Percentiles rank a stretch among this genome's conserved stretches.
Evolutionary conservation across 2,888 invertebrate genomes (phyloP).

Genomic region (Melanostoma scalare): DNA sequence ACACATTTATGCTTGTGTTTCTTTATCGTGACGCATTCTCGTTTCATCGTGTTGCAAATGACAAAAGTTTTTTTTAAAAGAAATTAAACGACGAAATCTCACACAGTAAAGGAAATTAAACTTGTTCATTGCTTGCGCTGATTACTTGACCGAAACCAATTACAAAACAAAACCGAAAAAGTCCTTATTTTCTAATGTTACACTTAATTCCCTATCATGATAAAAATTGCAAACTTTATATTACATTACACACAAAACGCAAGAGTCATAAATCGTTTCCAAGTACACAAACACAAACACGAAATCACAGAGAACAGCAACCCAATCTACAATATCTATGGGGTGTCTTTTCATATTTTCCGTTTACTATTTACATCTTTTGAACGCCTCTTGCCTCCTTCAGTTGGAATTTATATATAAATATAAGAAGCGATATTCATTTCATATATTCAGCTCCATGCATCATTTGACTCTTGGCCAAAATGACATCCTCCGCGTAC

Average conservation of each 20-base stretch:
- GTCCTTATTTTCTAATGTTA: conserved; percentile 50
- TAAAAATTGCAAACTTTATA: conserved; percentile 41
- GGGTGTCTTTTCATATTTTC: too few species aligned
- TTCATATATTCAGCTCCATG: conserved; percentile 65
- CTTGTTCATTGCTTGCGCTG: background rate
- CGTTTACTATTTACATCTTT: background rate
- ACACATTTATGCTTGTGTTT: too few species aligned
- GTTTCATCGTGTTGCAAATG: too few species aligned
- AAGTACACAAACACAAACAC: conserved; percentile 39
- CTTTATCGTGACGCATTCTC: too few species aligned
- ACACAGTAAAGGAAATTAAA: background rate
- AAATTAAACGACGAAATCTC: too few species aligned
- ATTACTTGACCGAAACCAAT: background rate
- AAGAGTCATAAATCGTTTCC: conserved; percentile 56
- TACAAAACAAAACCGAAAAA: background rate
- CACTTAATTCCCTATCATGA: conserved; percentile 29
- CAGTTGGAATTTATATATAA: background rate
- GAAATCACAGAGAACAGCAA: conserved; percentile 28
- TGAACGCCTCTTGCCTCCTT: too few species aligned
- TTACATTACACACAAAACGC: conserved; percentile 39
- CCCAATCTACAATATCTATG: conserved; percentile 6
- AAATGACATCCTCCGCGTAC: conserved; percentile 81
- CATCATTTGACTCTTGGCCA: conserved; percentile 79
- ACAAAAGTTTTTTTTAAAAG: too few species aligned
- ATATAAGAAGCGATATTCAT: conserved; percentile 48